Evolutionary conservation across 2,113 vertebrate genomes (phyloP).

Genomic region (Hippoglossus stenolepis): DNA sequence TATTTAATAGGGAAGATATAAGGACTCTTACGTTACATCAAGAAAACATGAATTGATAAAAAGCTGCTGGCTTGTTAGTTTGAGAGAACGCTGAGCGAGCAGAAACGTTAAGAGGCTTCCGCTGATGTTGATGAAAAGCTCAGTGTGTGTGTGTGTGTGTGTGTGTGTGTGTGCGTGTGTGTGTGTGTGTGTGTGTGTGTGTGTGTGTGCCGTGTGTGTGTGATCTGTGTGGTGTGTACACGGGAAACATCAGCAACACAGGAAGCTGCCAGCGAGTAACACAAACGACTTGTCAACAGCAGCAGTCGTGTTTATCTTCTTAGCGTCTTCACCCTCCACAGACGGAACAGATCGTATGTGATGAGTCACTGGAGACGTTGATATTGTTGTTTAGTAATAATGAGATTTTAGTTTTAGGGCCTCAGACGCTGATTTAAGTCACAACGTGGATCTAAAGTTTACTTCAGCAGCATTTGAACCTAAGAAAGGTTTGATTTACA

Average conservation of each 20-base stretch:
- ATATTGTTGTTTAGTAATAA: background rate
- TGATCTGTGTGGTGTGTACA: background rate
- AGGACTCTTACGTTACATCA: slow-evolving; percentile 22
- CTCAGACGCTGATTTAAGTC: background rate
- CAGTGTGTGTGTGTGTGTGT: background rate
- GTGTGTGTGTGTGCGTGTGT: slow-evolving; percentile 13
- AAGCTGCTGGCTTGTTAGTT: slow-evolving; percentile 56
- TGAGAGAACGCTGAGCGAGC: slow-evolving; percentile 48
- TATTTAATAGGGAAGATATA: slow-evolving; percentile 49
- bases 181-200: slow-evolving; percentile 11
- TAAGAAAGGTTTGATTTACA: too few species aligned
- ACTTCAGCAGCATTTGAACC: too few species aligned
- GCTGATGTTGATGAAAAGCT: slow-evolving; percentile 42
- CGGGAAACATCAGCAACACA: background rate
- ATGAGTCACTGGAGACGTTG: background rate
- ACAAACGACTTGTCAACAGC: slow-evolving; percentile 16
- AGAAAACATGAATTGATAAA: slow-evolving; percentile 50
- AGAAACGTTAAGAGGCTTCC: slow-evolving; percentile 18
- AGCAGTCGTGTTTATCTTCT: background rate
- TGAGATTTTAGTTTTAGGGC: background rate
- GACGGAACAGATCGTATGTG: background rate
- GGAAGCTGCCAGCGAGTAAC: background rate
- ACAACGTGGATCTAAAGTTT: background rate
- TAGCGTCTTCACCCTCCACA: background rate
- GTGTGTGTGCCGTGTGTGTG: slow-evolving; percentile 21